A percentile compares a stretch with the other conserved stretches of the same genome.
Conservation (phyloP, 2,797 vertebrate genomes). For the Epinephelus coioides region DNA sequence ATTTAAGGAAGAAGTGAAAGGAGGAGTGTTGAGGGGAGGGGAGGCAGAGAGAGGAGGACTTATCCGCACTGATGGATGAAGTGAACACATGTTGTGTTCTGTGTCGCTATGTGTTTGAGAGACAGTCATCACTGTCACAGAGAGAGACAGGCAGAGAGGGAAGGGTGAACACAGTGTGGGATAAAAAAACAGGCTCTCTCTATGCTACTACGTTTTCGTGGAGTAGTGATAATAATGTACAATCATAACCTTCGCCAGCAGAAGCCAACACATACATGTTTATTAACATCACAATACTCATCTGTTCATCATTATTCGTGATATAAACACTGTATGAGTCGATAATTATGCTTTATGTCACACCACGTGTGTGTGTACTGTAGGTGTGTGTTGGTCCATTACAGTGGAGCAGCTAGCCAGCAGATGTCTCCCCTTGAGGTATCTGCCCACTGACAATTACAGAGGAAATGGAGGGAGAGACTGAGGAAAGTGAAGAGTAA, state of each 20-base stretch:
- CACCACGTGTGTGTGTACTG: not conserved
- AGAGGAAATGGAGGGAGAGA: conserved; percentile 14
- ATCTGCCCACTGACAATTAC: conserved; percentile 21
- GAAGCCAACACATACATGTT: not conserved
- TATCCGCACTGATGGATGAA: conserved; percentile 72
- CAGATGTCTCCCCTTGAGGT: conserved; percentile 43
- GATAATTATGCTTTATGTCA: conserved; percentile 14
- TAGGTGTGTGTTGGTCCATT: conserved; percentile 22
- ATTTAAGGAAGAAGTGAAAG: conserved; percentile 44
- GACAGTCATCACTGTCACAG: conserved; percentile 61
- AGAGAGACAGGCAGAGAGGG: conserved; percentile 19
- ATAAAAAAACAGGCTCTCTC: conserved; percentile 11
- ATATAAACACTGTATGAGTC: conserved; percentile 13
- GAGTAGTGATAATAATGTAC: conserved; percentile 7
- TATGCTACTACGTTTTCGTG: conserved; percentile 16
- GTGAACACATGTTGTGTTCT: conserved; percentile 68
- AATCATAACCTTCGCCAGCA: not conserved
- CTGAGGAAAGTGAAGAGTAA: not conserved
- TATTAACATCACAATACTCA: conserved; percentile 1
- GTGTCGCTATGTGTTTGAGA: conserved; percentile 58
- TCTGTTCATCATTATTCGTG: conserved; percentile 14
- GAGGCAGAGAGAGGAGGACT: conserved; percentile 38
- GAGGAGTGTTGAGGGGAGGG: conserved; percentile 28
- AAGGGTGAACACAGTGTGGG: conserved; percentile 31
- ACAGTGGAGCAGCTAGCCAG: conserved; percentile 36